Percentiles rank a stretch among this genome's conserved stretches.
Conservation (phyloP, 1,140 invertebrate genomes). For the Danaus melanippus region DNA sequence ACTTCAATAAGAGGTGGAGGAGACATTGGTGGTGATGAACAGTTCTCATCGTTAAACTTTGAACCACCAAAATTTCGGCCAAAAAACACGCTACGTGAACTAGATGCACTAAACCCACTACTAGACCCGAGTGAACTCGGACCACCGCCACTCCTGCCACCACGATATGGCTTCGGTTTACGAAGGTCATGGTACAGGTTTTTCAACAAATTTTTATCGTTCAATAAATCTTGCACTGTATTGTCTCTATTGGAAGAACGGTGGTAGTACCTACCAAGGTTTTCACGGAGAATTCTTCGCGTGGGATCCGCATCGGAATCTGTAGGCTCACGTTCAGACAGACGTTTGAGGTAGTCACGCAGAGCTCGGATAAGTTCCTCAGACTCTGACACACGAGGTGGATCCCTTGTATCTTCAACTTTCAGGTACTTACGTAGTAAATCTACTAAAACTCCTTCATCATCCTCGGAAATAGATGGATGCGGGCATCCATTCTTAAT, state of each 20-base stretch:
- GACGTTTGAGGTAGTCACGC: constrained; percentile 73
- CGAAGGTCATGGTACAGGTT: constrained; percentile 81
- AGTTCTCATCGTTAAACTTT: constrained; percentile 53
- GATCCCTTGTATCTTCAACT: constrained; percentile 53
- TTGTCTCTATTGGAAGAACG: constrained; percentile 77
- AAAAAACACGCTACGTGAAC: constrained; percentile 49
- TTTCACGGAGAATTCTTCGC: constrained; percentile 76
- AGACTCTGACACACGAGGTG: constrained; percentile 70
- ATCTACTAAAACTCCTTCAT: constrained; percentile 74
- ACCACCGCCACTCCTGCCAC: constrained; percentile 52
- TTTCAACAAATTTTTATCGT: constrained; percentile 79
- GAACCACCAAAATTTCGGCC: constrained; percentile 44
- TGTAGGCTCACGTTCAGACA: constrained; percentile 35
- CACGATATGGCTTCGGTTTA: constrained; percentile 78
- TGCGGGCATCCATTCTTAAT: constrained; percentile 31
- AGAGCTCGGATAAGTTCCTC: constrained; percentile 77
- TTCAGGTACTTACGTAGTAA: constrained; percentile 80
- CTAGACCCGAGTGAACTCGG: constrained; percentile 31
- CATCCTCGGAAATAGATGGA: constrained; percentile 52
- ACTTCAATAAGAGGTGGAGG: constrained; percentile 81
- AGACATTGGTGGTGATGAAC: constrained; percentile 57
- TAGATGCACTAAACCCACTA: constrained; percentile 24
- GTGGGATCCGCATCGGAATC: constrained; percentile 70
- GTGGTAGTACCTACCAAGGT: constrained; percentile 77
- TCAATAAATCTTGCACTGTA: constrained; percentile 79